Evolutionary conservation across 1,140 invertebrate genomes (phyloP), one percentile per base, ranked within the genome.

Genomic region (Oedothorax gibbosus): DNA sequence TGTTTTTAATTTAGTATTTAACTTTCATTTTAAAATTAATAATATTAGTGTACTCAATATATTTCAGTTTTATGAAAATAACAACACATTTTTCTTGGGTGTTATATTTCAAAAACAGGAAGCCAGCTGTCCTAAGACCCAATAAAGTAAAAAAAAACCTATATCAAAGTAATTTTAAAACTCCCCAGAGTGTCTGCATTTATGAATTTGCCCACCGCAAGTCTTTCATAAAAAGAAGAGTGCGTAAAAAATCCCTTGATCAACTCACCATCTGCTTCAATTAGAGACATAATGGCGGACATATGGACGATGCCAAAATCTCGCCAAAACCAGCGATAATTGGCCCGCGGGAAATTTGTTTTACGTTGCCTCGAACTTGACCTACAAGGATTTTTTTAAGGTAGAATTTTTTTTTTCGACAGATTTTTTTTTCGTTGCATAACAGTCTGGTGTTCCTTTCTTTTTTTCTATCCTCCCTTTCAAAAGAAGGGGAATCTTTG

Each of bases 321-420:
- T 73, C 80, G 69, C 69, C 69, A 82, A 82, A 35, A 65, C 50
- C 18, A 73, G 80, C 80, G 80, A 82, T 82, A 73, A 73, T 64
- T 72, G 49, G n/a, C 35, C 54, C 18, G 49, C 57, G 21, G 69
- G 15, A 20, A 60, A 69, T 56, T 79, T 18, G 2, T 18, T 12
- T 11, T 4, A 50, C 60, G 64, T 73, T 64, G 49, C 68, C 69
- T 72, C 80, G 80, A 82, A 82, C 80, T 82, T 82, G 80, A 82
- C 80, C 80, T 73, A 82, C 18, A 82, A 73, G 69, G 4, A 66
- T 60, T 73, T 73, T 77, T 21, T 66, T 21, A 6, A 49, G 4
- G 35, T 12, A 10, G 62, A 12, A 50, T 60, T 71, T 81, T 80
- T 51, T 65, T 54, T 65, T 18, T 9, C 8, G 9, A 15, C 53